A percentile compares a stretch with the other conserved stretches of the same genome.
Conservation (phyloP, 2,888 invertebrate genomes). For the Cheilosia vulpina region DNA sequence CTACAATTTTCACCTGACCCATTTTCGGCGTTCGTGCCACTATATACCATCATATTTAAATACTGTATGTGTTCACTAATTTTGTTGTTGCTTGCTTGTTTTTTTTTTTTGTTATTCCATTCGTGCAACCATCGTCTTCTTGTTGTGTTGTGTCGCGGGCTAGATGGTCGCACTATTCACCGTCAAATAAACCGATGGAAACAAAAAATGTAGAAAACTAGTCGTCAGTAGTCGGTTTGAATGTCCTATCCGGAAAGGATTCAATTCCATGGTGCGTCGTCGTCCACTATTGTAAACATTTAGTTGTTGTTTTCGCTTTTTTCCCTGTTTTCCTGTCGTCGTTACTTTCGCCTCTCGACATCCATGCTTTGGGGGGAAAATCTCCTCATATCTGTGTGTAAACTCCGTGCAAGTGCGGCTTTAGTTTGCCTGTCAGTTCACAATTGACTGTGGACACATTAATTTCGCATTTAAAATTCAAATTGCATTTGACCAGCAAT, state of each 20-base stretch:
- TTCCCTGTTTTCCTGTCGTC: background rate
- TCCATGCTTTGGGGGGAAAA: slow-evolving; percentile 1
- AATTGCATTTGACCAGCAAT: slow-evolving; percentile 30
- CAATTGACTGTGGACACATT: slow-evolving; percentile 11
- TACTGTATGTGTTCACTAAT: slow-evolving; percentile 58
- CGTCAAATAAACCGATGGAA: slow-evolving; percentile 42
- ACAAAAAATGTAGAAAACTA: slow-evolving; percentile 37
- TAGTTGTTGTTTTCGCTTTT: slow-evolving; percentile 2
- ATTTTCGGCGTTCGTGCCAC: slow-evolving; percentile 58
- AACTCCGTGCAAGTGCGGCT: background rate
- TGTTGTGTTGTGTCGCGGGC: slow-evolving; percentile 46
- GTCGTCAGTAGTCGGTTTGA: slow-evolving; percentile 41
- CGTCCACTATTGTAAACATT: slow-evolving; percentile 14
- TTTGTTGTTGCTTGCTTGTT: slow-evolving; percentile 4
- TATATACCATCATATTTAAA: slow-evolving; percentile 54
- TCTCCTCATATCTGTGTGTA: background rate
- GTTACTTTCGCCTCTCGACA: background rate
- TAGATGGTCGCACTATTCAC: slow-evolving; percentile 24
- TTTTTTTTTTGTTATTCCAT: slow-evolving; percentile 39
- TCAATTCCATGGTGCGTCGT: slow-evolving; percentile 52
- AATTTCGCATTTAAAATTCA: slow-evolving; percentile 55
- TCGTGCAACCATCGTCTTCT: slow-evolving; percentile 54
- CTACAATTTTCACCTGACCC: slow-evolving; percentile 67
- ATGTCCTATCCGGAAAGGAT: slow-evolving; percentile 52
- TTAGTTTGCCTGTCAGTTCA: background rate